A percentile compares a stretch with the other conserved stretches of the same genome.
Conservation (phyloP, 2,797 vertebrate species). For the Todus mexicanus region DNA sequence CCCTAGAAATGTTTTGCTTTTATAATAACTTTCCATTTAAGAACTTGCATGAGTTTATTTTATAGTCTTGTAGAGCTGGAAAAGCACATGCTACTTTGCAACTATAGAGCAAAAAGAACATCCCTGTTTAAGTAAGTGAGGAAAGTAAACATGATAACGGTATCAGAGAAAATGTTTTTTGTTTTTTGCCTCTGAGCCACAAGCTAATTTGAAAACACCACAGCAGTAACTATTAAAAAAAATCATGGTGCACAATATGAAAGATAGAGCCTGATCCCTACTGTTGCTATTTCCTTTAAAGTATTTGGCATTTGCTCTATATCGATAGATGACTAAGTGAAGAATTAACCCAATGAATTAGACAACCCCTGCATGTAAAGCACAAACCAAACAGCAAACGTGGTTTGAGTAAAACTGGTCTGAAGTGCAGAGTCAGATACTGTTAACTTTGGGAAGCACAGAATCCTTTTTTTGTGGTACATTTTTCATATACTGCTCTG, state of each 20-base stretch:
- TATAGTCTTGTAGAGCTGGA: neutral
- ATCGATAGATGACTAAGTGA: neutral
- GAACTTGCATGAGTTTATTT: neutral
- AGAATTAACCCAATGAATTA: constrained; percentile 2
- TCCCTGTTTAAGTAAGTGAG: neutral
- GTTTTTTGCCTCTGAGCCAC: neutral
- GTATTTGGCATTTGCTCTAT: neutral
- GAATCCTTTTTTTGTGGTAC: neutral
- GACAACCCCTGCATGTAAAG: neutral
- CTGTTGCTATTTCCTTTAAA: neutral
- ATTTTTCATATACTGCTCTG: neutral
- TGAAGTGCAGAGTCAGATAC: neutral
- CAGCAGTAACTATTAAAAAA: neutral
- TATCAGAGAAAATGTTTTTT: neutral
- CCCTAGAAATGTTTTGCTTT: neutral
- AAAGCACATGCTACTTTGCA: neutral
- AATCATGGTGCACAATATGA: neutral
- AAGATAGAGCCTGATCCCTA: neutral
- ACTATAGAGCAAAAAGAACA: neutral
- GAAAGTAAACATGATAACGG: neutral
- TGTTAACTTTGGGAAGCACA: neutral
- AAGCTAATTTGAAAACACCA: neutral
- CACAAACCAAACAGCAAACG: neutral
- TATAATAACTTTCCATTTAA: neutral
- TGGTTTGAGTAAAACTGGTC: neutral